Evolutionary conservation across 2,888 invertebrate genomes (phyloP).

Genomic region (Brassicogethes aeneus): DNA sequence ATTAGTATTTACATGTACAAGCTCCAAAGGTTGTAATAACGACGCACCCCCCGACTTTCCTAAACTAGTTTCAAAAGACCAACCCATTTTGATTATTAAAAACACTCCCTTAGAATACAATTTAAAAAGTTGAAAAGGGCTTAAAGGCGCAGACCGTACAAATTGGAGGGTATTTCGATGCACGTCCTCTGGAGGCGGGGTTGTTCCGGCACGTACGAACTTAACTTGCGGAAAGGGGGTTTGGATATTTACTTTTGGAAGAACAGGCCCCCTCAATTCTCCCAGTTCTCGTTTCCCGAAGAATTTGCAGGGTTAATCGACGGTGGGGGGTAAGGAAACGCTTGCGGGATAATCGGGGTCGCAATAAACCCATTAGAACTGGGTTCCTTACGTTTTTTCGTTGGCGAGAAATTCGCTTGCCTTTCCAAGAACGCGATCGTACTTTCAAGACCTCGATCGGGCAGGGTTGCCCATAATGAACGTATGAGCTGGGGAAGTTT

Average conservation of each 20-base stretch:
- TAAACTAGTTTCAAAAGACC: not conserved
- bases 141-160: not conserved
- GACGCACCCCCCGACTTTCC: not conserved
- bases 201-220: not conserved
- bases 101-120: not conserved
- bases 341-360: not conserved
- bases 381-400: not conserved
- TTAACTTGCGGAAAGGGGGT: not conserved
- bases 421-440: not conserved
- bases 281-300: not conserved
- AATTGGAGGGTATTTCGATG: not conserved
- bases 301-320: not conserved
- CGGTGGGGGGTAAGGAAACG: not conserved
- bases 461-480: not conserved
- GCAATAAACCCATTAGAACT: not conserved
- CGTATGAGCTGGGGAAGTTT: not conserved
- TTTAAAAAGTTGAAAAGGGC: not conserved
- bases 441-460: not conserved
- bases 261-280: not conserved
- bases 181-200: not conserved
- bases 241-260: not conserved
- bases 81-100: not conserved
- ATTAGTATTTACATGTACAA: too few relatives aligned
- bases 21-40: too few relatives aligned
- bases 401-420: not conserved